Evolutionary conservation across 2,113 vertebrate species (phyloP), one percentile per base, ranked within the genome.

Genomic region (Cebidichthys violaceus): DNA sequence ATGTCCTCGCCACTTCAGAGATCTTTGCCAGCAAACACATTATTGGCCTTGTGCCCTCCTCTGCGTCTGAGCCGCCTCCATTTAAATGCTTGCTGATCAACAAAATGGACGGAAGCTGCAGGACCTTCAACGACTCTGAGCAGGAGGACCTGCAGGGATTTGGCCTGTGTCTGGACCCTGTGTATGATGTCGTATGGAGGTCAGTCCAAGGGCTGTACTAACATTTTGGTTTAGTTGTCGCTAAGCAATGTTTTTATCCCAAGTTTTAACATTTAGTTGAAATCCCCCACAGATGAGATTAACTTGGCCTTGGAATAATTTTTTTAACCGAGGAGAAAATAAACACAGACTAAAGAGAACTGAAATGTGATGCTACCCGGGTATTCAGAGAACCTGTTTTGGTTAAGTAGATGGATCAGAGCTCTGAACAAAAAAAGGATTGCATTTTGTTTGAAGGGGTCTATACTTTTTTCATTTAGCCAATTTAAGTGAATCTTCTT

Each of bases 141-240:
- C 98, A 99, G 92, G 98, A 99, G 88, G 98, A 99, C 89, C 96
- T 99, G 73, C 97, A 99, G 87, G 98, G 98, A 75, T 99, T 98
- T 81, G 98, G 97, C 77, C 96, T 99, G 18, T 99, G 98, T 93
- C 94, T 99, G 87, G 98, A 99, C 92, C 98, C 98, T 66, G 98
- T 99, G 66, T 99, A 99, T 94, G 98, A 99, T 92, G 98, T 99
- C 90, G 97, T 99, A 91, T 99, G 98, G 98, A 98, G 98, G 98
- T 98, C 93, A 94, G 95, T 81, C 17, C 24, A 52, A 64, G 31
- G 15, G 22, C 8, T 5, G 27, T 7, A 17, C 2, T 14, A 22
- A 43, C 13, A n/a, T 4, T 15, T 41, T 11, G 6, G 4, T 41
- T 57, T 20, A 71, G 27, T 14, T 45, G 2, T 43, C 35, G 22